Evolutionary conservation across 2,113 vertebrate genomes (phyloP).

Genomic region (Bungarus multicinctus): DNA sequence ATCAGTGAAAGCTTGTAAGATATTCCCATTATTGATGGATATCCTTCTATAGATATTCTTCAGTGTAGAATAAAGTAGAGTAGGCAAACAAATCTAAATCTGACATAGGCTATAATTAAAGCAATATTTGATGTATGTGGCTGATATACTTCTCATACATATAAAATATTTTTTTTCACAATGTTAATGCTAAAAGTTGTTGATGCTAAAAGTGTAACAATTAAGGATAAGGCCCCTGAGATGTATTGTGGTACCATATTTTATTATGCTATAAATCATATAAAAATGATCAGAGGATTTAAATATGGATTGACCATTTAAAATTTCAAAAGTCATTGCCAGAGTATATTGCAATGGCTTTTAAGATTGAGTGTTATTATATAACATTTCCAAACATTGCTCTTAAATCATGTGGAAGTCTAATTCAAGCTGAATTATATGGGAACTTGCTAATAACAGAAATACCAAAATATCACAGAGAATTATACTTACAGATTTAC

Average conservation of each 20-base stretch:
- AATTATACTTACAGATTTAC: neutral
- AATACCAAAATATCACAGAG: neutral
- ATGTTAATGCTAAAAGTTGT: neutral
- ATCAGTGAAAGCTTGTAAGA: neutral
- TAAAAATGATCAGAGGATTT: neutral
- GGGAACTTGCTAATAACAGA: neutral
- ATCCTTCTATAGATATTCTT: neutral
- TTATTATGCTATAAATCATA: neutral
- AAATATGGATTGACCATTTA: neutral
- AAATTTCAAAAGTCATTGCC: neutral
- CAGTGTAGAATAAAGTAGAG: neutral
- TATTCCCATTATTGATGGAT: neutral
- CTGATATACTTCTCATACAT: neutral
- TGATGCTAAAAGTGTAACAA: neutral
- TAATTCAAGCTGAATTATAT: neutral
- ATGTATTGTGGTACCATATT: neutral
- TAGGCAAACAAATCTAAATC: neutral
- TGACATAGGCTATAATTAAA: neutral
- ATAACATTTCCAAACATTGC: neutral
- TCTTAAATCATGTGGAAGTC: neutral
- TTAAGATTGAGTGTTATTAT: neutral
- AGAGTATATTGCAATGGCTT: neutral
- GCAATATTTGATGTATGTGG: neutral
- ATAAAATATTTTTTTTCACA: neutral
- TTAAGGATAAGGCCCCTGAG: neutral